A percentile compares a stretch with the other conserved stretches of the same genome.
Evolutionary conservation across 2,797 vertebrate species (phyloP).

Genomic region (Sebastes cheni): DNA sequence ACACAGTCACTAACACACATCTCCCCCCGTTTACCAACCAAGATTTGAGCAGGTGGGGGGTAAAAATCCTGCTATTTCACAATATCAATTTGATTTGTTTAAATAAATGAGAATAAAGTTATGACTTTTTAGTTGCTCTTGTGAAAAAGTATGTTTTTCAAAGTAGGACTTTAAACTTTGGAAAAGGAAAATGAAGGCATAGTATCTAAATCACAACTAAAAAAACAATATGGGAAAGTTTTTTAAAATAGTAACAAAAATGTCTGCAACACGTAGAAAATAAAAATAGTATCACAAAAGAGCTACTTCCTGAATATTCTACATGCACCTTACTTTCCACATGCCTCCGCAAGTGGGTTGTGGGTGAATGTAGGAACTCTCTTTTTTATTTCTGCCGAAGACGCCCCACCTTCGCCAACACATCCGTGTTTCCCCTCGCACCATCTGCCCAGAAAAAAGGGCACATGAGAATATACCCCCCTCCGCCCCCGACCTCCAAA

Average conservation of each 20-base stretch:
- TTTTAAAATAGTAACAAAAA: neutral
- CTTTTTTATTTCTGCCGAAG: slow-evolving; percentile 51
- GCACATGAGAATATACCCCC: slow-evolving; percentile 64
- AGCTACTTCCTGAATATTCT: slow-evolving; percentile 65
- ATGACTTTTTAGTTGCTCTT: neutral
- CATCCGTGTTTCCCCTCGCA: slow-evolving; percentile 74
- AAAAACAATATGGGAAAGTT: neutral
- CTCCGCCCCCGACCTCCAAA: slow-evolving; percentile 44
- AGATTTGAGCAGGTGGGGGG: neutral
- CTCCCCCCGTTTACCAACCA: neutral
- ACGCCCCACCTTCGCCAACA: slow-evolving; percentile 39
- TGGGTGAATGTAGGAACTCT: slow-evolving; percentile 65
- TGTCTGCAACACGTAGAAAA: neutral
- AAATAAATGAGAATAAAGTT: neutral
- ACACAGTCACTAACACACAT: no score
- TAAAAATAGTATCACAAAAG: slow-evolving; percentile 13
- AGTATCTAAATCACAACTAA: neutral
- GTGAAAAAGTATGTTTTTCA: neutral
- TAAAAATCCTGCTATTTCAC: neutral
- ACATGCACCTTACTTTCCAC: slow-evolving; percentile 65
- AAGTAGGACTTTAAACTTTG: neutral
- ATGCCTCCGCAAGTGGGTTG: slow-evolving; percentile 57
- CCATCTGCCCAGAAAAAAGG: slow-evolving; percentile 71
- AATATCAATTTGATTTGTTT: neutral
- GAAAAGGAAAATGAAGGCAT: neutral